Evolutionary conservation across 2,113 vertebrate genomes (phyloP).

Genomic region (Antennarius striatus): DNA sequence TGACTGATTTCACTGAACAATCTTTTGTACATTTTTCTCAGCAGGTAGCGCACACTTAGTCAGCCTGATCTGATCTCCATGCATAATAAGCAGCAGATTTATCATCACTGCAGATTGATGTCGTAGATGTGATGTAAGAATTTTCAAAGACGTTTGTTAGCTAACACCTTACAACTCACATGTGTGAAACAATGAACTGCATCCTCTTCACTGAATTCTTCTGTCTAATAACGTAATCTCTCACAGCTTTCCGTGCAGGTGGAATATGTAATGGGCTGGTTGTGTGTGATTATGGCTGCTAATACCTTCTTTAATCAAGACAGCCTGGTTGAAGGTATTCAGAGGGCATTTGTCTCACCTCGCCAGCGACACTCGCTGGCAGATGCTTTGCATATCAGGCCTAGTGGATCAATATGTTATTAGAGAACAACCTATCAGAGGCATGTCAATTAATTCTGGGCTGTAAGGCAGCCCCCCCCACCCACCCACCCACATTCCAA

Average conservation of each 20-base stretch:
- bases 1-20: too few relatives aligned
- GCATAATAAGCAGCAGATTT: too few relatives aligned
- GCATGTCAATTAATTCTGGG: slow-evolving; percentile 89
- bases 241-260: slow-evolving; percentile 22
- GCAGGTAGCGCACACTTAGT: too few relatives aligned
- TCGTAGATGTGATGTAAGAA: too few relatives aligned
- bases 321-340: slow-evolving; percentile 72
- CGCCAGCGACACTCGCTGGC: slow-evolving; percentile 76
- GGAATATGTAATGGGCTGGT: slow-evolving; percentile 61
- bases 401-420: slow-evolving; percentile 91
- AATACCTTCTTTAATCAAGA: slow-evolving; percentile 77
- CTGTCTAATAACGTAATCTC: slow-evolving; percentile 7
- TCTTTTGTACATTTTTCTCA: too few relatives aligned
- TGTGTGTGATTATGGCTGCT: slow-evolving; percentile 62
- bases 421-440: slow-evolving; percentile 89
- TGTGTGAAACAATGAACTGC: too few relatives aligned
- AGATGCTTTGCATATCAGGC: slow-evolving; percentile 88
- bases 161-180: too few relatives aligned
- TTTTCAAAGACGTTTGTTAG: too few relatives aligned
- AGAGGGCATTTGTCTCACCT: slow-evolving; percentile 80
- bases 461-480: slow-evolving; percentile 76
- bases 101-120: too few relatives aligned
- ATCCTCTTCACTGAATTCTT: too few relatives aligned
- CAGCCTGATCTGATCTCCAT: too few relatives aligned
- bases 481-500: slow-evolving; percentile 51